Conservation (phyloP, 2,113 vertebrate genomes). For the Saimiri boliviensis region DNA sequence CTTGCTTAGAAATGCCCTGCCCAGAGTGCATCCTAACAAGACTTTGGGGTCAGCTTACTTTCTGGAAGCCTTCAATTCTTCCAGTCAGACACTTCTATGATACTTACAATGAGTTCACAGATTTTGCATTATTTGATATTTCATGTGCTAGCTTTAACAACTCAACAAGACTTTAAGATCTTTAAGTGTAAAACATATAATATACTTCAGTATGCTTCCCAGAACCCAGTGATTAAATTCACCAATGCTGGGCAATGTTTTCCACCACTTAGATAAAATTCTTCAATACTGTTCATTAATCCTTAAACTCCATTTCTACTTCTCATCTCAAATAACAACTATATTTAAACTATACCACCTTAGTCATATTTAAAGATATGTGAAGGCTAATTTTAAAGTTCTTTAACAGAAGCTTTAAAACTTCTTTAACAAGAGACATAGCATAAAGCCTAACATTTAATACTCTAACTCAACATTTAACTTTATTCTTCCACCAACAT, state of each 20-base stretch:
- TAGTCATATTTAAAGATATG: conserved; percentile 36
- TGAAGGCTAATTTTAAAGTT: conserved; percentile 42
- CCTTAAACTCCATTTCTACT: conserved; percentile 14
- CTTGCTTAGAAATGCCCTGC: conserved; percentile 17
- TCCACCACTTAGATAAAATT: conserved; percentile 14
- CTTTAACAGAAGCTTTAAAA: conserved; percentile 24
- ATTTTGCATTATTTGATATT: conserved; percentile 37
- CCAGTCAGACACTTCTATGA: neutral
- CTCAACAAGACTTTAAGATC: neutral
- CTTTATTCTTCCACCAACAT: conserved; percentile 38
- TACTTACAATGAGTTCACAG: neutral
- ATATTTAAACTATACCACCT: neutral
- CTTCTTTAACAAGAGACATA: neutral
- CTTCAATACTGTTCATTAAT: conserved; percentile 41
- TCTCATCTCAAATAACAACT: conserved; percentile 32
- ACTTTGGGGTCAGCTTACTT: neutral
- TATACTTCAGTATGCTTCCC: neutral
- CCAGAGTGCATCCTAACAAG: neutral
- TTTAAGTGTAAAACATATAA: neutral
- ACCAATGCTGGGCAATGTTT: neutral
- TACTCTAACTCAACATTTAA: conserved; percentile 15
- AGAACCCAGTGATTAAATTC: neutral
- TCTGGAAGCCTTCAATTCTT: neutral
- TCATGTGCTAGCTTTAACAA: conserved; percentile 1
- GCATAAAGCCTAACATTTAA: neutral